Evolutionary conservation across 2,888 invertebrate species (phyloP).

Genomic region (Ormyrus labotus): DNA sequence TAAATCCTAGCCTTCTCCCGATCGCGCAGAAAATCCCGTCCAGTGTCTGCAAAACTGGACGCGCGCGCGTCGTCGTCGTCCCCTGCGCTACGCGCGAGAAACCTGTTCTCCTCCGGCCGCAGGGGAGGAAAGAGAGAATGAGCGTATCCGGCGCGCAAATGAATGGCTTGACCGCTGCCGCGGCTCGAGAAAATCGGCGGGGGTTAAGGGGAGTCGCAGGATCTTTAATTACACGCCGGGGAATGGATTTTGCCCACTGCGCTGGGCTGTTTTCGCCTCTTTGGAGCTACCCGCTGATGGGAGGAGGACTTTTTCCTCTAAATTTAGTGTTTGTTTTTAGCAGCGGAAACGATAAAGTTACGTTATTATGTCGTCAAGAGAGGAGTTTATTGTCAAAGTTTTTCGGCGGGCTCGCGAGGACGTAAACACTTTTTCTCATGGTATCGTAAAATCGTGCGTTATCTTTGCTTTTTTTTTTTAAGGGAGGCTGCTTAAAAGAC

Average conservation of each 20-base stretch:
- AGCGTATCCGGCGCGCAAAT: slow-evolving; percentile 27
- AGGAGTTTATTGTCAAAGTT: not conserved
- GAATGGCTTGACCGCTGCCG: slow-evolving; percentile 9
- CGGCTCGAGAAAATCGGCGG: slow-evolving; percentile 32
- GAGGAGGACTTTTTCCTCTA: not conserved
- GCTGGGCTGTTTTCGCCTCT: too few species aligned
- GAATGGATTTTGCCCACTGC: slow-evolving; percentile 1
- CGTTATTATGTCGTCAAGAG: not conserved
- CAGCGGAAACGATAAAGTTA: not conserved
- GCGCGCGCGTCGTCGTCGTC: slow-evolving; percentile 2
- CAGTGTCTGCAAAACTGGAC: slow-evolving; percentile 24
- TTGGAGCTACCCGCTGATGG: too few species aligned
- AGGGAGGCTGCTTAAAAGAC: too few species aligned
- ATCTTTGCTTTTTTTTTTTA: not conserved
- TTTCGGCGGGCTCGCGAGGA: not conserved
- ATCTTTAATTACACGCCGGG: slow-evolving; percentile 11
- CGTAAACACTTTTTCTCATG: too few species aligned
- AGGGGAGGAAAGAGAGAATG: slow-evolving; percentile 1
- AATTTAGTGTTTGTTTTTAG: not conserved
- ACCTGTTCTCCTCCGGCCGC: slow-evolving; percentile 15
- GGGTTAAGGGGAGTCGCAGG: slow-evolving; percentile 14
- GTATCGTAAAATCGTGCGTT: too few species aligned
- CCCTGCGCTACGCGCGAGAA: not conserved
- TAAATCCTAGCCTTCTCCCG: slow-evolving; percentile 13
- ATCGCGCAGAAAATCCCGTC: slow-evolving; percentile 10